Evolutionary conservation across 2,797 vertebrate genomes (phyloP), one percentile per base, ranked within the genome.

Genomic region (Phalloptychus januarius): DNA sequence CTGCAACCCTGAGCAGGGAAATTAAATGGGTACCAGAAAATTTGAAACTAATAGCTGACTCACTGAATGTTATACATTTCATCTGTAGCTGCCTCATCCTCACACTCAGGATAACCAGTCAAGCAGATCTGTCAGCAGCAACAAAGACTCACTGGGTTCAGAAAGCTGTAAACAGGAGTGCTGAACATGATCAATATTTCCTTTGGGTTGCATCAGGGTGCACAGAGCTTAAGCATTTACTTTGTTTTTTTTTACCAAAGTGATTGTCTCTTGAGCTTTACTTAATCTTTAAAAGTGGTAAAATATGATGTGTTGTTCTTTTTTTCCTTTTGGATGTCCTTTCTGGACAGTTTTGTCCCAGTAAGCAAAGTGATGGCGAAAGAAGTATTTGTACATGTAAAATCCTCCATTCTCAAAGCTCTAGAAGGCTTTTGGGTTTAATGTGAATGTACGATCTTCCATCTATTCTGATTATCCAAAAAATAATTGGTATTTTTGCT

Each of bases 101-200:
- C 36, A 25, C 36, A 40, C 25, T 65, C 33, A 5, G 61, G 33
- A 38, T 65, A 36, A 65, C 28, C 18, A 65, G 61, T 33, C 31
- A 33, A 20, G 16, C 28, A 38, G 65, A 72, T 80, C 46, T 80
- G 75, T 70, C 46, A 69, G n/a, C 40, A 48, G 33, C 31, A 48
- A 79, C 81, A 76, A 54, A 77, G 58, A 36, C 58, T 56, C 75
- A 73, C 28, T 63, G 31, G 28, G 48, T 77, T 80, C 78, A 90
- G 79, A 87, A 82, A 79, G 82, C 71, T 79, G 52, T 46, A 75
- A 85, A 77, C 76, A 85, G 72, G 79, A 84, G 63, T 61, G 52
- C 44, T 77, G 76, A 56, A 74, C 70, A 86, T 0, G 8, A 84
- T 92, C 91, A 78, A 88, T 90, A 88, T 40, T 69, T 84, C 78